Percentiles rank a stretch among this genome's conserved stretches.
Conservation (phyloP, 2,888 invertebrate genomes). For the Pristionchus japonicus region DNA sequence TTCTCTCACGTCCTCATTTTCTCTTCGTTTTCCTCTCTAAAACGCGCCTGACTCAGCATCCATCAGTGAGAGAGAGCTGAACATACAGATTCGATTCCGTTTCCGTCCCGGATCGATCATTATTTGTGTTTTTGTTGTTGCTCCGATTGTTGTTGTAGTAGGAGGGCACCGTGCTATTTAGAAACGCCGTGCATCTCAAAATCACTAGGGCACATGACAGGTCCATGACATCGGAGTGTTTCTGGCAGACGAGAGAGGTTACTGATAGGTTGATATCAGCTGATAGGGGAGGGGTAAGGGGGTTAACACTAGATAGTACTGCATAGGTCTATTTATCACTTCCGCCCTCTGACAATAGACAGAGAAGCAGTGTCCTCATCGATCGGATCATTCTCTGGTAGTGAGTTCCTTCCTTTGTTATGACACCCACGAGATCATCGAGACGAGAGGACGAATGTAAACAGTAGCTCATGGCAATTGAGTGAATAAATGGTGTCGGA, state of each 20-base stretch:
- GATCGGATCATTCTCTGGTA: neutral
- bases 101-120: neutral
- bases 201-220: neutral
- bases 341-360: neutral
- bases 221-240: too few species aligned
- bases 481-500: neutral
- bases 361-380: neutral
- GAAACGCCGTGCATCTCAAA: neutral
- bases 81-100: slow-evolving; percentile 27
- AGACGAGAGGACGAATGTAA: neutral
- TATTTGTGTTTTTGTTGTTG: neutral
- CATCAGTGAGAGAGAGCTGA: neutral
- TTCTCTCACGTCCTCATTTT: slow-evolving; percentile 19
- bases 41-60: slow-evolving; percentile 20
- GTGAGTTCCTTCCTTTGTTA: neutral
- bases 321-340: neutral
- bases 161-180: neutral
- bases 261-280: slow-evolving; percentile 24
- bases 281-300: neutral
- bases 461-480: neutral
- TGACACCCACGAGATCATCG: neutral
- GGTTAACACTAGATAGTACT: slow-evolving; percentile 9
- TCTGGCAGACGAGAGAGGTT: neutral
- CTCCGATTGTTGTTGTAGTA: neutral
- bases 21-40: slow-evolving; percentile 17